phyloP scores from a whole-genome alignment of 2,113 vertebrate species.

The Muntiacus muntjak region DNA sequence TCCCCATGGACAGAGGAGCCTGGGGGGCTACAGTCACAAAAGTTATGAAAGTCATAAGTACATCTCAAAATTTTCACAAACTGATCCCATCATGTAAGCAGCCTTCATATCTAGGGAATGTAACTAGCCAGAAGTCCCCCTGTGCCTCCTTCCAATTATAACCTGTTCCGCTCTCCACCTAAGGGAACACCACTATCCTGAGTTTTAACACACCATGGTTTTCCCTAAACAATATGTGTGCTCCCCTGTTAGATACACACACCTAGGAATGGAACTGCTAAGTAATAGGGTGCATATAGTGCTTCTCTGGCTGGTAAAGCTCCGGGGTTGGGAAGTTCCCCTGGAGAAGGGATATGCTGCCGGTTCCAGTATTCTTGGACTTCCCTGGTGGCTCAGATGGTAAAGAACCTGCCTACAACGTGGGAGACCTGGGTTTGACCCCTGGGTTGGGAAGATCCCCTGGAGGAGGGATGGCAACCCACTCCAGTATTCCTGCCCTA shows the following conservation, averaged over 20 bases:
- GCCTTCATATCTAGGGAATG: neutral
- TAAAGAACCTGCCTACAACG: neutral
- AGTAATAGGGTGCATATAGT: neutral
- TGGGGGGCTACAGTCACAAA: neutral
- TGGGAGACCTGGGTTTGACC: neutral
- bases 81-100: neutral
- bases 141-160: neutral
- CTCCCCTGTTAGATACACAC: neutral
- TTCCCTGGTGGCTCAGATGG: neutral
- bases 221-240: neutral
- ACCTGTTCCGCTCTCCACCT: neutral
- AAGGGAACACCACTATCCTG: neutral
- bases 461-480: neutral
- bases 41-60: neutral
- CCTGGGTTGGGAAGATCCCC: neutral
- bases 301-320: neutral
- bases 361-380: neutral
- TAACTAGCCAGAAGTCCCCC: neutral
- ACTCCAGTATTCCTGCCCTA: neutral
- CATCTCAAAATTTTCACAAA: neutral
- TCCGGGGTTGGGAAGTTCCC: neutral
- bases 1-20: neutral
- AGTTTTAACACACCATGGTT: neutral
- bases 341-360: neutral
- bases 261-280: neutral